Conservation (phyloP, 2,113 vertebrate species). For the Bufo gargarizans region DNA sequence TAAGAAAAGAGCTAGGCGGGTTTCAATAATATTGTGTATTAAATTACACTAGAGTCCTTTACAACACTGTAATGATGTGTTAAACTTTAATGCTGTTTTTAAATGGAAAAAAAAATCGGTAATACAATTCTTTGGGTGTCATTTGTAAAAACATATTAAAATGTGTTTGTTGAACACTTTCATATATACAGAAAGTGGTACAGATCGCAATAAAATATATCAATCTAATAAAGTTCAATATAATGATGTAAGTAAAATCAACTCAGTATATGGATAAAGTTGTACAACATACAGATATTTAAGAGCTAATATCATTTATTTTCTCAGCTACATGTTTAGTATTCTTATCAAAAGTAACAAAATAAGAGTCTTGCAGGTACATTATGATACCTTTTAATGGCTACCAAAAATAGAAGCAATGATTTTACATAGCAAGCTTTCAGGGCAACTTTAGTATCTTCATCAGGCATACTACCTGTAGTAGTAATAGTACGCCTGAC, state of each 20-base stretch:
- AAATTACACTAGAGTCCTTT: conserved; percentile 46
- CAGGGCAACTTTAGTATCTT: too few species aligned
- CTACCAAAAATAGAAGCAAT: too few species aligned
- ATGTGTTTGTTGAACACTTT: conserved; percentile 17
- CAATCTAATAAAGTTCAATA: not conserved
- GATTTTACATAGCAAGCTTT: too few species aligned
- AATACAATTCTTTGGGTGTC: conserved; percentile 24
- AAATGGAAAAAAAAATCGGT: conserved; percentile 35
- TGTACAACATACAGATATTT: too few species aligned
- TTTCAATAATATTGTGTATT: conserved; percentile 47
- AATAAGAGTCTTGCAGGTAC: too few species aligned
- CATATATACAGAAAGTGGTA: not conserved
- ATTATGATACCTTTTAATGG: too few species aligned
- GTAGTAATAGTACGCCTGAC: too few species aligned
- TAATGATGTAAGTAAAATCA: not conserved
- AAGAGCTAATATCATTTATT: not conserved
- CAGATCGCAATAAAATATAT: not conserved
- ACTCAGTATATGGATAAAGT: not conserved
- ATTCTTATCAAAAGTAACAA: too few species aligned
- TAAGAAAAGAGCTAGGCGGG: conserved; percentile 51
- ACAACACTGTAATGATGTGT: conserved; percentile 50
- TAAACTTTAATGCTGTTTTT: conserved; percentile 54
- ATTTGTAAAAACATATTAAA: conserved; percentile 47
- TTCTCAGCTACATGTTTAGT: not conserved
- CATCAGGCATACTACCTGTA: too few species aligned